These are phyloP conservation scores for Limosa lapponica DNA, from an alignment of 2,797 vertebrate species.

Conservation along the genomic window DNA sequence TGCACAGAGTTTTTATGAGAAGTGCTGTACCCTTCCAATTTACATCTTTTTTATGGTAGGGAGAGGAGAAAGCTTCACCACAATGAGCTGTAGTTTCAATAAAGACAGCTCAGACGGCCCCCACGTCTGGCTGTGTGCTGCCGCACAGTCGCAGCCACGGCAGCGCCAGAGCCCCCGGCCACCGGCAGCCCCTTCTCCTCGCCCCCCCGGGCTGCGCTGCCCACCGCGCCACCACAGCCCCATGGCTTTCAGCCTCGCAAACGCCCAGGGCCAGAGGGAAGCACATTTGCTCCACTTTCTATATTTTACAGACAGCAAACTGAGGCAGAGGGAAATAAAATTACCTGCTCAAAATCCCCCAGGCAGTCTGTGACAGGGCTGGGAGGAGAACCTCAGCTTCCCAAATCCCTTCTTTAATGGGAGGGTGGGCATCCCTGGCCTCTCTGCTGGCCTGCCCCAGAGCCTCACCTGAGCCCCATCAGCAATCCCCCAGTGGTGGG, in stretches of 20 bases:
- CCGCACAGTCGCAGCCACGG: accelerated
- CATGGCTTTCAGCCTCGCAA: neutral
- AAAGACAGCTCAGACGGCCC: neutral
- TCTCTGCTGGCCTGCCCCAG: neutral
- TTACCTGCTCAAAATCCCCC: neutral
- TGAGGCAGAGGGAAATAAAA: neutral
- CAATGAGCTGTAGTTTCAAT: neutral
- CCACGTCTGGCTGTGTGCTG: neutral
- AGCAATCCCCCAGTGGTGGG: accelerated
- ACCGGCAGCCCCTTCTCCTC: neutral
- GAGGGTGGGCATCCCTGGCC: accelerated
- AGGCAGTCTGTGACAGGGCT: neutral
- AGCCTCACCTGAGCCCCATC: accelerated
- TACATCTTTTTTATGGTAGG: constrained; percentile 32
- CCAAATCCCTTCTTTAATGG: neutral
- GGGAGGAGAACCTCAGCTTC: neutral
- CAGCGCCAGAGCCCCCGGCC: neutral
- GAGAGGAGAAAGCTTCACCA: constrained; percentile 38
- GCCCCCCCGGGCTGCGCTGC: accelerated
- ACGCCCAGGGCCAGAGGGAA: accelerated
- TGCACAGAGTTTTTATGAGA: constrained; percentile 41
- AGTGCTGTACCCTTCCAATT: constrained; percentile 41
- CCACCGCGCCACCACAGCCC: neutral
- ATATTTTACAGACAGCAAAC: neutral
- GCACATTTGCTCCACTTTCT: neutral